Percentiles rank a stretch among this genome's conserved stretches.
Evolutionary conservation across 1,140 invertebrate genomes (phyloP).

Genomic region (Coelopa frigida): DNA sequence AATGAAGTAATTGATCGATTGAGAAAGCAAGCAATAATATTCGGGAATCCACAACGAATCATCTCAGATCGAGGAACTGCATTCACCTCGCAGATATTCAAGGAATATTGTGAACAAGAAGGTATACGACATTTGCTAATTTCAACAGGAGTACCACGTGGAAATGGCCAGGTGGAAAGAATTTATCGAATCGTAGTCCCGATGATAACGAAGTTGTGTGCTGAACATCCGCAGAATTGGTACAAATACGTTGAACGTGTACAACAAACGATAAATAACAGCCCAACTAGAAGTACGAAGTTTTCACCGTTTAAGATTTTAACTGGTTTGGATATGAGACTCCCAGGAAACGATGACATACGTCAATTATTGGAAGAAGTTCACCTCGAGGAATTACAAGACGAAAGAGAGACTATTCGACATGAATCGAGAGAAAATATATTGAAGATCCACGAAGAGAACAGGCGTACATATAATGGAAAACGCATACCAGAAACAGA

Average conservation of each 20-base stretch:
- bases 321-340: constrained; percentile 26
- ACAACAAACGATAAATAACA: constrained; percentile 32
- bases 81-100: constrained; percentile 23
- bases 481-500: constrained; percentile 20
- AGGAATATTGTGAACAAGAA: constrained; percentile 24
- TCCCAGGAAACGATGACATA: constrained; percentile 22
- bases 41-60: constrained; percentile 37
- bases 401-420: constrained; percentile 14
- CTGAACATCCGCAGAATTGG: constrained; percentile 27
- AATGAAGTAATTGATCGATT: constrained; percentile 18
- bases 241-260: constrained; percentile 26
- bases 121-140: constrained; percentile 16
- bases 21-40: constrained; percentile 19
- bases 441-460: constrained; percentile 37
- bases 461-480: constrained; percentile 29
- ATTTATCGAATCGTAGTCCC: too few relatives aligned
- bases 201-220: constrained; percentile 29
- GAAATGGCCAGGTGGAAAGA: constrained; percentile 16
- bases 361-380: constrained; percentile 27
- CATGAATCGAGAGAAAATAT: constrained; percentile 22
- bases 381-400: constrained; percentile 18
- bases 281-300: constrained; percentile 29
- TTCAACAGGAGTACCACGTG: constrained; percentile 25
- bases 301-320: constrained; percentile 37
- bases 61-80: constrained; percentile 31